phyloP scores from a whole-genome alignment of 2,113 vertebrate species.

The Numenius arquata region DNA sequence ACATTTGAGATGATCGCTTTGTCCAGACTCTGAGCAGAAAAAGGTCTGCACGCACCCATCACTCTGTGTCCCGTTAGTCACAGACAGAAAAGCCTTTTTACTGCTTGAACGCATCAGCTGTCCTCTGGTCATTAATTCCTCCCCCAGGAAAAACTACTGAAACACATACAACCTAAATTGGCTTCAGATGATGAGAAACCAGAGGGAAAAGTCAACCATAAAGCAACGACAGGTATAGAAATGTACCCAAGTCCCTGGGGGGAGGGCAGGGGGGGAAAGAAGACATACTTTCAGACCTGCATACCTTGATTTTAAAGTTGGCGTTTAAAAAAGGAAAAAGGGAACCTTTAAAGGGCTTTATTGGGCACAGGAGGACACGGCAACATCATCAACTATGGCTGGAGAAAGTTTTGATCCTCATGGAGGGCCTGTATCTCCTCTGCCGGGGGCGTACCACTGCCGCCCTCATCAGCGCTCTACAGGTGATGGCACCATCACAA shows the following conservation, averaged over 20 bases:
- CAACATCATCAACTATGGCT: not conserved
- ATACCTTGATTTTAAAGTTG: not conserved
- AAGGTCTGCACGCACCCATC: not conserved
- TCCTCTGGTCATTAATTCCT: not conserved
- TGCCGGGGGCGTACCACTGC: fast-evolving
- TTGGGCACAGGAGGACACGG: not conserved
- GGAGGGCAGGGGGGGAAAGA: not conserved
- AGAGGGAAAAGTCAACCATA: not conserved
- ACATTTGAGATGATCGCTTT: not conserved
- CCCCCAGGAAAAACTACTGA: not conserved
- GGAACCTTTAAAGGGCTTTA: not conserved
- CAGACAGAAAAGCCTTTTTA: not conserved
- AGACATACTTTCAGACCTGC: not conserved
- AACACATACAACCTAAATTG: not conserved
- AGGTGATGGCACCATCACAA: not conserved
- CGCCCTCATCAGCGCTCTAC: not conserved
- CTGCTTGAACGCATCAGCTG: not conserved
- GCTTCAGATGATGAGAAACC: not conserved
- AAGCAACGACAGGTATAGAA: not conserved
- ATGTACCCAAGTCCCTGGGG: fast-evolving
- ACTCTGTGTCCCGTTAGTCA: not conserved
- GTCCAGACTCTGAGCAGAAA: not conserved
- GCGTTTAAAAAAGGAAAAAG: not conserved
- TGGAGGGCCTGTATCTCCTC: not conserved
- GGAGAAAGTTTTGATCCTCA: not conserved